Conservation (phyloP, 2,888 invertebrate species). For the Ophion obscuratus region DNA sequence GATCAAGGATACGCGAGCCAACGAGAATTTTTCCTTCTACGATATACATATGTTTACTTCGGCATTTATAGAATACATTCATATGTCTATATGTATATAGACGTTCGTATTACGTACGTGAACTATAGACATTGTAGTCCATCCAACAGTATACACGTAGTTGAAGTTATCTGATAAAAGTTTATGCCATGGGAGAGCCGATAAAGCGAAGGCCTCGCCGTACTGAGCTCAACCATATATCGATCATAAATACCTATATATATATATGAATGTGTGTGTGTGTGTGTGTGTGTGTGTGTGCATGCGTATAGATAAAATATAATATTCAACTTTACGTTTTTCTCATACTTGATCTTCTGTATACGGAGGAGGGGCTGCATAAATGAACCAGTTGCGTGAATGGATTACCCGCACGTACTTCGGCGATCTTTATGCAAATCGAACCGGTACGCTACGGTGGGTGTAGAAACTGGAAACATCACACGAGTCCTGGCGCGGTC, state of each 20-base stretch:
- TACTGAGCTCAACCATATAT: slow-evolving; percentile 7
- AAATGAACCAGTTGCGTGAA: slow-evolving; percentile 7
- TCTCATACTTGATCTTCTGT: slow-evolving; percentile 3
- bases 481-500: neutral
- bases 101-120: slow-evolving; percentile 4
- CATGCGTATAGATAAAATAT: neutral
- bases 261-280: neutral
- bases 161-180: slow-evolving; percentile 64
- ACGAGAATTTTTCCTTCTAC: slow-evolving; percentile 59
- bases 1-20: slow-evolving; percentile 66
- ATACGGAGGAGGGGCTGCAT: neutral
- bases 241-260: slow-evolving; percentile 50
- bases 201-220: slow-evolving; percentile 53
- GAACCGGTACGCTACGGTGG: neutral
- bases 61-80: too few relatives aligned
- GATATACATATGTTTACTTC: slow-evolving; percentile 8
- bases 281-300: neutral
- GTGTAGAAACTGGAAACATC: neutral
- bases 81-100: neutral
- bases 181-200: slow-evolving; percentile 58
- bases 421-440: slow-evolving; percentile 3
- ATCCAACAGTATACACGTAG: slow-evolving; percentile 37
- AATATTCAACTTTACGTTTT: neutral
- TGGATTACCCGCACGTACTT: neutral
- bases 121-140: slow-evolving; percentile 21